These are phyloP conservation scores for Drosophila malerkotliana DNA, from an alignment of 1,140 invertebrate species.

Conservation along the genomic window DNA sequence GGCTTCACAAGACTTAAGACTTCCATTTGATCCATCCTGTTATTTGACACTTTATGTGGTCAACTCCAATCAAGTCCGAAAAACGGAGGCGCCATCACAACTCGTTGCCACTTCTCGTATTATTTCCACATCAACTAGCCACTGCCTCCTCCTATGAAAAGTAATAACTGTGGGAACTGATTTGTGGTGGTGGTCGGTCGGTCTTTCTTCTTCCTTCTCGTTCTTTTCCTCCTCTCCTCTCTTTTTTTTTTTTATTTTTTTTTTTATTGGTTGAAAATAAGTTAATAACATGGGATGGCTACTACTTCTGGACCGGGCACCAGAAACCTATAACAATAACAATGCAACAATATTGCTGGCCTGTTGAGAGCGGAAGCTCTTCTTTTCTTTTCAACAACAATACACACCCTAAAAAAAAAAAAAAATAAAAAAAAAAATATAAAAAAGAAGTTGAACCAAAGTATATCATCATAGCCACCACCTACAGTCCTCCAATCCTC, in stretches of 20 bases:
- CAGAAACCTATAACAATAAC: slow-evolving; percentile 52
- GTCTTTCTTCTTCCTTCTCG: not conserved
- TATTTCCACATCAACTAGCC: slow-evolving; percentile 75
- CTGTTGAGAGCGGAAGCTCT: slow-evolving; percentile 5
- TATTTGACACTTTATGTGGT: slow-evolving; percentile 76
- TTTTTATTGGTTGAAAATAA: slow-evolving; percentile 82
- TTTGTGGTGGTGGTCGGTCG: slow-evolving; percentile 41
- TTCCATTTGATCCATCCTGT: slow-evolving; percentile 30
- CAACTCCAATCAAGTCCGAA: slow-evolving; percentile 61
- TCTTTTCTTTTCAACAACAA: slow-evolving; percentile 50
- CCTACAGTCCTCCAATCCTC: slow-evolving; percentile 66
- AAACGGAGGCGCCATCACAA: slow-evolving; percentile 64
- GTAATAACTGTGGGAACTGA: slow-evolving; percentile 82
- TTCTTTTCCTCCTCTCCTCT: no score
- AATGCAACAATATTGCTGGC: slow-evolving; percentile 76
- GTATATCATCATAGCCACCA: slow-evolving; percentile 82
- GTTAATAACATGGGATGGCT: slow-evolving; percentile 79
- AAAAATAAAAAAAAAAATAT: not conserved
- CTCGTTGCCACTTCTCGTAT: slow-evolving; percentile 56
- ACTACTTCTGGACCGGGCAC: no score
- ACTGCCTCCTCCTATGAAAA: slow-evolving; percentile 70
- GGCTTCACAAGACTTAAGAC: slow-evolving; percentile 19
- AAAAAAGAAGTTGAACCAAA: slow-evolving; percentile 28
- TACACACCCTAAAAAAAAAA: slow-evolving; percentile 45
- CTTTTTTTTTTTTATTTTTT: not conserved